Evolutionary conservation across 2,113 vertebrate species (phyloP).

Genomic region (Bostrychus sinensis): DNA sequence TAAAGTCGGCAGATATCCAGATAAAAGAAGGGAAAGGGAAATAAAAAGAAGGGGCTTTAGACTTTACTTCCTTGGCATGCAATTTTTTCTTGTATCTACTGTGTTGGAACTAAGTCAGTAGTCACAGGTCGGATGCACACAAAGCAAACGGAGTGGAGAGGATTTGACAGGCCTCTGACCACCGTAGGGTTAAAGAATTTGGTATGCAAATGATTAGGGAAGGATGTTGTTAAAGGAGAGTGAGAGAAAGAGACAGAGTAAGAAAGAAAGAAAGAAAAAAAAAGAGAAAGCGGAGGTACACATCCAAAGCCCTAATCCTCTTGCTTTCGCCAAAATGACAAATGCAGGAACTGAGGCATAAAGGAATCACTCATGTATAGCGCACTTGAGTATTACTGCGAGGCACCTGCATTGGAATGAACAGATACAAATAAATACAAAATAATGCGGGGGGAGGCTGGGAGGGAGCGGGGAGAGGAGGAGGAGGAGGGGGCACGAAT

Average conservation of each 20-base stretch:
- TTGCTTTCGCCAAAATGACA: slow-evolving; percentile 79
- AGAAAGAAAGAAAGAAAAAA: slow-evolving; percentile 21
- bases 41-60: slow-evolving; percentile 30
- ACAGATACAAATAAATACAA: slow-evolving; percentile 86
- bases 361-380: slow-evolving; percentile 96
- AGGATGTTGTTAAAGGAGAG: slow-evolving; percentile 76
- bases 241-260: slow-evolving; percentile 46
- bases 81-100: slow-evolving; percentile 33
- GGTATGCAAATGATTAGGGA: slow-evolving; percentile 79
- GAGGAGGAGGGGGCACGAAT: slow-evolving; percentile 29
- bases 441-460: slow-evolving; percentile 73
- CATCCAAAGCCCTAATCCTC: slow-evolving; percentile 79
- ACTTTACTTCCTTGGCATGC: slow-evolving; percentile 40
- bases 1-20: slow-evolving; percentile 1
- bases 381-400: slow-evolving; percentile 88
- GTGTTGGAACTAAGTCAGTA: slow-evolving; percentile 71
- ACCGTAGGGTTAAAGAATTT: slow-evolving; percentile 78
- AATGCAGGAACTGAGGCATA: slow-evolving; percentile 82
- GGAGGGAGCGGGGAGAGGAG: background rate
- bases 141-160: slow-evolving; percentile 48
- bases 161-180: slow-evolving; percentile 72
- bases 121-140: slow-evolving; percentile 68
- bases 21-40: slow-evolving; percentile 17
- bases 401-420: slow-evolving; percentile 99
- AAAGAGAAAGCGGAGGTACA: slow-evolving; percentile 56